Evolutionary conservation across 2,888 invertebrate genomes (phyloP).

Genomic region (Drosophila merina): DNA sequence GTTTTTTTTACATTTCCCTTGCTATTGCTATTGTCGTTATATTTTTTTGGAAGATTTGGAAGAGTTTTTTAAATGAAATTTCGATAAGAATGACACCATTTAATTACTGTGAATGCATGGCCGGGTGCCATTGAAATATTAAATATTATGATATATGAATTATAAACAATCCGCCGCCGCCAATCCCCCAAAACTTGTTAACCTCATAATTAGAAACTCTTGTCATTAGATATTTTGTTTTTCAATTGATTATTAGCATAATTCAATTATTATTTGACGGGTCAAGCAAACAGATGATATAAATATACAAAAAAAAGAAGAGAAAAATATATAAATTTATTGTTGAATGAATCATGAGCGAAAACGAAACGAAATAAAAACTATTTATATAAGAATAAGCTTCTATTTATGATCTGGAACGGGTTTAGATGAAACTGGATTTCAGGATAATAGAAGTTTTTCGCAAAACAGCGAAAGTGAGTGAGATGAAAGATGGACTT

Average conservation of each 20-base stretch:
- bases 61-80: too few species aligned
- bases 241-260: conserved; percentile 17
- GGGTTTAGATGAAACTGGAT: background rate
- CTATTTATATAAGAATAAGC: conserved; percentile 28
- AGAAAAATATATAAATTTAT: conserved; percentile 6
- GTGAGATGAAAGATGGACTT: background rate
- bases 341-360: conserved; percentile 31
- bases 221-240: conserved; percentile 31
- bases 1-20: background rate
- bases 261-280: conserved; percentile 13
- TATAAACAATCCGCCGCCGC: conserved; percentile 1
- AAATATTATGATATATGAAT: conserved; percentile 26
- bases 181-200: conserved; percentile 6
- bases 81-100: too few species aligned
- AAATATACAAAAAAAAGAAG: background rate
- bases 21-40: conserved; percentile 2
- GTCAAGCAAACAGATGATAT: background rate
- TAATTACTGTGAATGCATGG: conserved; percentile 25
- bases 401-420: background rate
- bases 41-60: too few species aligned
- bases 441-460: too few species aligned
- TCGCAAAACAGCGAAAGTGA: background rate
- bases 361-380: conserved; percentile 29
- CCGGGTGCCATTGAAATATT: conserved; percentile 49
- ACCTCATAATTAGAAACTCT: conserved; percentile 13